Percentiles rank a stretch among this genome's conserved stretches.
These are phyloP conservation scores for Glaucomys volans DNA, from an alignment of 2,113 vertebrate species.

Conservation along the genomic window DNA sequence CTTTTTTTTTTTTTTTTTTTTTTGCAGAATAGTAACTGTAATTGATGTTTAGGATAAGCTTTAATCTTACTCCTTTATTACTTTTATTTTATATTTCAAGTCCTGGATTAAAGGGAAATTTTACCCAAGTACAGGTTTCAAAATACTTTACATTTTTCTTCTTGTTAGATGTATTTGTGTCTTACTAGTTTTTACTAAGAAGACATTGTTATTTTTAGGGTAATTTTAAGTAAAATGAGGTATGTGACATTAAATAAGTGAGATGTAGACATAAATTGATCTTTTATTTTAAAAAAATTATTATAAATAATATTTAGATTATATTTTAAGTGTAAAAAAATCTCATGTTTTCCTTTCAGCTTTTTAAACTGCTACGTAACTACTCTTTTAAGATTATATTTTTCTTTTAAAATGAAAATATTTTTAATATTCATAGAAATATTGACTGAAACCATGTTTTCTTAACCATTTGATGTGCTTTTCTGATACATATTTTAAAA, in stretches of 20 bases:
- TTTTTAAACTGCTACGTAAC: slow-evolving; percentile 24
- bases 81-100: background rate
- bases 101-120: slow-evolving; percentile 44
- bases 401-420: slow-evolving; percentile 66
- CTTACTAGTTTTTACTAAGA: slow-evolving; percentile 45
- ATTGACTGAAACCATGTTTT: background rate
- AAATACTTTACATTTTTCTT: slow-evolving; percentile 20
- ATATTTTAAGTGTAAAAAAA: slow-evolving; percentile 40
- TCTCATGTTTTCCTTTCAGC: slow-evolving; percentile 26
- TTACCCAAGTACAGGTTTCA: slow-evolving; percentile 49
- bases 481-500: slow-evolving; percentile 51
- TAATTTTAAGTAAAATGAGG: slow-evolving; percentile 56
- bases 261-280: slow-evolving; percentile 31
- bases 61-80: slow-evolving; percentile 12
- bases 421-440: slow-evolving; percentile 48
- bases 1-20: background rate
- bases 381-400: background rate
- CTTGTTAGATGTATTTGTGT: slow-evolving; percentile 28
- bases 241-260: slow-evolving; percentile 22
- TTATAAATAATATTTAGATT: slow-evolving; percentile 44
- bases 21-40: background rate
- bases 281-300: slow-evolving; percentile 54
- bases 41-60: slow-evolving; percentile 19
- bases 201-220: slow-evolving; percentile 40
- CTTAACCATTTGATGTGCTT: slow-evolving; percentile 11